Evolutionary conservation across 2,113 vertebrate species (phyloP).

Genomic region (Catharus minimus): DNA sequence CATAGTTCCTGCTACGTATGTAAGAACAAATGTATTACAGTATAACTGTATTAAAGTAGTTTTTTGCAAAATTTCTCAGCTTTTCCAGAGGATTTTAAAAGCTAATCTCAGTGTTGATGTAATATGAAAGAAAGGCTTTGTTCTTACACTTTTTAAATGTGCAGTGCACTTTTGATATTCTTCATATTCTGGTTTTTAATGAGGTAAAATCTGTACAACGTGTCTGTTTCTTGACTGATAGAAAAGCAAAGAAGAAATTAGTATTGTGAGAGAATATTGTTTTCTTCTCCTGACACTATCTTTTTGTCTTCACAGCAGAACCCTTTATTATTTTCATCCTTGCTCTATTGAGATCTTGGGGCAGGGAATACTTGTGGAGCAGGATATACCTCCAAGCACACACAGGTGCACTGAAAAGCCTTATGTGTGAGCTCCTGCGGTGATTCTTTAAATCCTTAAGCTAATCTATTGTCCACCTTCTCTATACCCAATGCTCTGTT

Average conservation of each 20-base stretch:
- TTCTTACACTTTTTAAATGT: neutral
- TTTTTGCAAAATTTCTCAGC: neutral
- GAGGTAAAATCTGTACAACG: slow-evolving; percentile 11
- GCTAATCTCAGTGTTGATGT: neutral
- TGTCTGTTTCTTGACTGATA: slow-evolving; percentile 8
- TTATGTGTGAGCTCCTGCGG: neutral
- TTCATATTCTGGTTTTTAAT: slow-evolving; percentile 29
- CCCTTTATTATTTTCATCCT: neutral
- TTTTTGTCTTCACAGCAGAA: slow-evolving; percentile 14
- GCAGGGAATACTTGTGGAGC: neutral
- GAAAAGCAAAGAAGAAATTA: slow-evolving; percentile 37
- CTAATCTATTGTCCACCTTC: slow-evolving; percentile 22
- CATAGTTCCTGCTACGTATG: neutral
- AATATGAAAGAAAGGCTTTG: slow-evolving; percentile 16
- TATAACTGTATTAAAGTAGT: neutral
- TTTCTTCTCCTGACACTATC: neutral
- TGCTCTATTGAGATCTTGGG: neutral
- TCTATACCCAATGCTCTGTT: neutral
- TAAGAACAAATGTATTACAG: neutral
- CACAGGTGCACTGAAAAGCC: neutral
- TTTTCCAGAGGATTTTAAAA: neutral
- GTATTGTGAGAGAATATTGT: neutral
- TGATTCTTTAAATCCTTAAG: slow-evolving; percentile 9
- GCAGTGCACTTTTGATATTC: neutral
- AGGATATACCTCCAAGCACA: neutral